Evolutionary conservation across 2,113 vertebrate species (phyloP).

Genomic region (Serilophus lunatus): DNA sequence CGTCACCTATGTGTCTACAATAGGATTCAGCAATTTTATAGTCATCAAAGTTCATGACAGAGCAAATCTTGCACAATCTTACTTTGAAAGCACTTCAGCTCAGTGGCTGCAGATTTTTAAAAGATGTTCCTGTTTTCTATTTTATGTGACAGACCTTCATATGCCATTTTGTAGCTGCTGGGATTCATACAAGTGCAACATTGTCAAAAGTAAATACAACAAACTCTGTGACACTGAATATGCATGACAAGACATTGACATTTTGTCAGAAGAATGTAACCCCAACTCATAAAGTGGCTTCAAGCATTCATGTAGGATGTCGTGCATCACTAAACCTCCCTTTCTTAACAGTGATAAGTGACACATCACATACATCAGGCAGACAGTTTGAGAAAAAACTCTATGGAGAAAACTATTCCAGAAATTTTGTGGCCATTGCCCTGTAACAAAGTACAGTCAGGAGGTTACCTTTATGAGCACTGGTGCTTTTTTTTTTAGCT

Average conservation of each 20-base stretch:
- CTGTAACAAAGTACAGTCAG: background rate
- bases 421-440: background rate
- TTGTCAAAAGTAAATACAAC: background rate
- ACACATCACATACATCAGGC: background rate
- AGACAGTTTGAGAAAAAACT: background rate
- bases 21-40: background rate
- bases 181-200: background rate
- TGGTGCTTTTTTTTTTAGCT: background rate
- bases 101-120: background rate
- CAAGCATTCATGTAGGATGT: background rate
- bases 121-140: background rate
- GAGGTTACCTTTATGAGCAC: background rate
- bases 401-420: background rate
- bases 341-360: constrained; percentile 8
- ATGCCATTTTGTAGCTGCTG: background rate
- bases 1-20: background rate
- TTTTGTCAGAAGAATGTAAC: constrained; percentile 51
- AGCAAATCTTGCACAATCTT: background rate
- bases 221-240: constrained; percentile 20
- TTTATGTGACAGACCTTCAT: background rate
- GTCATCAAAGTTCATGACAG: background rate
- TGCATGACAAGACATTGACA: constrained; percentile 41
- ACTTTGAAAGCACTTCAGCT: background rate
- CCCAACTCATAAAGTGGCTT: background rate
- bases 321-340: background rate